Conservation (phyloP, 2,113 vertebrate species). For the Brienomyrus brachyistius region DNA sequence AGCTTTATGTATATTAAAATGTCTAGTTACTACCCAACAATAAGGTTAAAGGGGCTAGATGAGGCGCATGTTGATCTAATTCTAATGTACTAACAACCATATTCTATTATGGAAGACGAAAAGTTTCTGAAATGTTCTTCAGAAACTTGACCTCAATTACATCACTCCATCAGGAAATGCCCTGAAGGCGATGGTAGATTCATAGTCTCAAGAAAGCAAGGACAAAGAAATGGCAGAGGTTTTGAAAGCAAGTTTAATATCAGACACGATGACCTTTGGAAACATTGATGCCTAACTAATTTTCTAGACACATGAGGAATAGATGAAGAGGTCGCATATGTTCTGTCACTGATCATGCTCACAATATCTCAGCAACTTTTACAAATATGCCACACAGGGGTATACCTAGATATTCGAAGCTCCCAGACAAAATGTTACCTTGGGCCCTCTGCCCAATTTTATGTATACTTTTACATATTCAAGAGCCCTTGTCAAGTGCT, state of each 20-base stretch:
- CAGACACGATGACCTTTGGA: not conserved
- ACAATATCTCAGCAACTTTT: not conserved
- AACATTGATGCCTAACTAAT: constrained; percentile 1
- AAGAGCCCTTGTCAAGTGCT: not conserved
- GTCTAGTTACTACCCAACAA: not conserved
- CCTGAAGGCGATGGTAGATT: not conserved
- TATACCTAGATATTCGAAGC: not conserved
- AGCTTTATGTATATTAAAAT: not conserved
- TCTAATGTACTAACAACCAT: not conserved
- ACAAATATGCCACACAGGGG: not conserved
- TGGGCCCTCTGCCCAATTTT: not conserved
- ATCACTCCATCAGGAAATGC: constrained; percentile 7
- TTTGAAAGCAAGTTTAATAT: not conserved
- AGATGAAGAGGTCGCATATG: not conserved
- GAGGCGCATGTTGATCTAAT: not conserved
- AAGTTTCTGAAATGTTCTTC: not conserved
- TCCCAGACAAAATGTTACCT: not conserved
- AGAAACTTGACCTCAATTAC: constrained; percentile 4
- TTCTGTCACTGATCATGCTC: not conserved
- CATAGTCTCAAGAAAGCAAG: not conserved
- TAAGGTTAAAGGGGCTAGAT: not conserved
- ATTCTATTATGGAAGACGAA: not conserved
- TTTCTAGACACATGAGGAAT: not conserved
- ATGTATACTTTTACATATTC: not conserved
- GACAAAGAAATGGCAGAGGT: not conserved